phyloP scores from a whole-genome alignment of 2,888 invertebrate genomes.

The Lithosia quadra region DNA sequence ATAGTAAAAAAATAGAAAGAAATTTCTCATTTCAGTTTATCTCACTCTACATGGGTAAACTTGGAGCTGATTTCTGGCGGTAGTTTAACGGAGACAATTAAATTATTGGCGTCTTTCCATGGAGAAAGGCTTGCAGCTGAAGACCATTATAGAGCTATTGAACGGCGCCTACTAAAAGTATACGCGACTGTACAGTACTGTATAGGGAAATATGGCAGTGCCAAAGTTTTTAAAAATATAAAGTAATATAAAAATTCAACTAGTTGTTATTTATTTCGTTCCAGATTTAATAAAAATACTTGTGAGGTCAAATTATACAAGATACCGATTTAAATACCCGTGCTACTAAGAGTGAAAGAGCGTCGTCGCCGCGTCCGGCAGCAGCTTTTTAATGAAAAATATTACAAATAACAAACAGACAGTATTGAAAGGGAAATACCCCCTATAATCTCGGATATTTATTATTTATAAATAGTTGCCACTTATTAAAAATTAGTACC shows the following conservation, averaged over 20 bases:
- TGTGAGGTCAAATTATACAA: neutral
- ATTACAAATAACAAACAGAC: too few species aligned
- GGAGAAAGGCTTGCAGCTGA: constrained; percentile 88
- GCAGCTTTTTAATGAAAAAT: too few species aligned
- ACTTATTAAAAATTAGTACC: too few species aligned
- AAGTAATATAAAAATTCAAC: constrained; percentile 25
- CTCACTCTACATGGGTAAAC: constrained; percentile 90
- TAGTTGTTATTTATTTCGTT: constrained; percentile 10
- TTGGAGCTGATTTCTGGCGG: constrained; percentile 91
- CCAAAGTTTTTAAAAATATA: constrained; percentile 73
- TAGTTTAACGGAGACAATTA: constrained; percentile 86
- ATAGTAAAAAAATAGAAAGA: neutral
- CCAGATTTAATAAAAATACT: too few species aligned
- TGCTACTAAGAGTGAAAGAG: too few species aligned
- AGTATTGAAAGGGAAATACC: too few species aligned
- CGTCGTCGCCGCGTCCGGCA: too few species aligned
- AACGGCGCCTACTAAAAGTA: constrained; percentile 91
- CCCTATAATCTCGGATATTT: too few species aligned
- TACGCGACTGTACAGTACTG: constrained; percentile 93
- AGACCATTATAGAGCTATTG: constrained; percentile 91
- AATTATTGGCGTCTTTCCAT: constrained; percentile 85
- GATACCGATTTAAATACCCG: too few species aligned
- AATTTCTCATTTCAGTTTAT: constrained; percentile 84
- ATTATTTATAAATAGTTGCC: too few species aligned
- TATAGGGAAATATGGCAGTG: constrained; percentile 87